phyloP scores from a whole-genome alignment of 1,140 invertebrate genomes.

The Lordiphosa stackelbergi region DNA sequence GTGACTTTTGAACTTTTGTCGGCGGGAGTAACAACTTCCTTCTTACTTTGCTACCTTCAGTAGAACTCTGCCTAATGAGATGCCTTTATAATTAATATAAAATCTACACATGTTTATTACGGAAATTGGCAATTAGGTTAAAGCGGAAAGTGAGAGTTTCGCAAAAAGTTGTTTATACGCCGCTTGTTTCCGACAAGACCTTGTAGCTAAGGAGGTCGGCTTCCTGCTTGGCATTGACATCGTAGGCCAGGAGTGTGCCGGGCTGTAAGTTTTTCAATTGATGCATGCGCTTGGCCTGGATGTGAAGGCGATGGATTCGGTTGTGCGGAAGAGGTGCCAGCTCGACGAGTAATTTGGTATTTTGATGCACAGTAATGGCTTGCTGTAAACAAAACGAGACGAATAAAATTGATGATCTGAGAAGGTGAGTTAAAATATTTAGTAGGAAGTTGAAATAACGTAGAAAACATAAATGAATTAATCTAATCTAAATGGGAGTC shows the following conservation, averaged over 20 bases:
- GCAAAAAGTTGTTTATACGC: background rate
- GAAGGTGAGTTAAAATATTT: too few relatives aligned
- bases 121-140: constrained; percentile 54
- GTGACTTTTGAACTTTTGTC: constrained; percentile 54
- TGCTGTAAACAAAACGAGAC: constrained; percentile 10
- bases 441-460: too few relatives aligned
- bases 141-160: constrained; percentile 1
- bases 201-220: constrained; percentile 10
- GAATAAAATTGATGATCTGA: background rate
- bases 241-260: constrained; percentile 3
- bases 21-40: background rate
- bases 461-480: too few relatives aligned
- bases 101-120: constrained; percentile 40
- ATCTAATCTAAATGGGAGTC: too few relatives aligned
- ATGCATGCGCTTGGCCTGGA: background rate
- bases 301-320: background rate
- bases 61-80: constrained; percentile 42
- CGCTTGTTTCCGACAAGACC: background rate
- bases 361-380: background rate
- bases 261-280: constrained; percentile 7
- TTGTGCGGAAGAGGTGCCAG: background rate
- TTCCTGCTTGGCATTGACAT: constrained; percentile 11
- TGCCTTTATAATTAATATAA: constrained; percentile 34
- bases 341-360: constrained; percentile 11
- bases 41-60: constrained; percentile 2